Base-by-base conservation (phyloP, 2,113 vertebrate genomes). In the Lepisosteus osseus region DNA sequence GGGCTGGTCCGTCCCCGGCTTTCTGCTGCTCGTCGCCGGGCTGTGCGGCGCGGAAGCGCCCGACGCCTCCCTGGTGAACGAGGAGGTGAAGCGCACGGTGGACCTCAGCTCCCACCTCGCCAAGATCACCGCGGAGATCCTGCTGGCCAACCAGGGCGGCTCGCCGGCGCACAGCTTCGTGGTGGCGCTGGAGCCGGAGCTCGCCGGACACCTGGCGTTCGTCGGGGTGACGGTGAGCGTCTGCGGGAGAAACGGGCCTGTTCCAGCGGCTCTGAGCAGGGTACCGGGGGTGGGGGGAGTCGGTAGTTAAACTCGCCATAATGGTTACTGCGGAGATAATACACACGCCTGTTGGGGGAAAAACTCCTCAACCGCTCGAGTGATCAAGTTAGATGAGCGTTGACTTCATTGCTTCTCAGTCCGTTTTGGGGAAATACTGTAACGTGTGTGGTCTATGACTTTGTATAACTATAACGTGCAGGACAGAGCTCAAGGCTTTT, bases 81-180 rank as follows among this genome's bases (percentile, higher is more conserved):
- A 98, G 63, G 97, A 99, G 1, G 96, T 93, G 76, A 94, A 92
- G 83, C 93, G 97, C 73, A 93, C 93, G 0, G 88, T 99, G 82
- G 97, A 98, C 69, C 86, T 99, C 73, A 90, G 95, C 84, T 93
- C 95, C 17, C 97, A 98, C 82, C 84, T 98, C 69, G 97, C 97
- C 54, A 98, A 98, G 77, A 93, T 95, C 72, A 95, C 94, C 54
- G 83, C 92, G 9, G 96, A 97, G 77, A 86, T 98, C 42, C 90
- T 86, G 45, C 79, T 98, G 66, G 86, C 85, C 45, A 95, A 98
- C 72, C 77, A 90, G 14, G 88, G 93, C 2, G 54, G 79, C 2
- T 83, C 89, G 0, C 75, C 91, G 0, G 93, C 85, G 9, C 69
- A 90, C 1, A 74, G 86, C 72, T 97, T 98, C 81, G 76, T 94